These are phyloP conservation scores for Tragopan temminckii DNA, from an alignment of 2,797 vertebrate species.

Conservation along the genomic window DNA sequence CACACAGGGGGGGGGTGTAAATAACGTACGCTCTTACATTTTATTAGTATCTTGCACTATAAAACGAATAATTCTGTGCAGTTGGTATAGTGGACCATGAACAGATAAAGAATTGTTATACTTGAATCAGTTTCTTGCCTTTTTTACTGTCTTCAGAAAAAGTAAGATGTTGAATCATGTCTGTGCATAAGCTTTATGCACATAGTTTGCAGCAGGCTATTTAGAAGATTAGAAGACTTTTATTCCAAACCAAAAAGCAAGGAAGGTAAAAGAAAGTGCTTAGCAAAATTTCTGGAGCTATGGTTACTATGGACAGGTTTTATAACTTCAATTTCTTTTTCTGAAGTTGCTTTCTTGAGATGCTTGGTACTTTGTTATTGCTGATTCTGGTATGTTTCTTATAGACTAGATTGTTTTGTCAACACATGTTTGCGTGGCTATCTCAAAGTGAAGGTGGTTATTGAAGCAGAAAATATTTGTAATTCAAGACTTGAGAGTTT, in stretches of 20 bases:
- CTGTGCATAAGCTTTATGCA: neutral
- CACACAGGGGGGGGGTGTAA: neutral
- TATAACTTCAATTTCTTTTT: neutral
- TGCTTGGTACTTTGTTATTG: neutral
- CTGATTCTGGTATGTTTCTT: neutral
- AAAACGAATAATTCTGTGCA: neutral
- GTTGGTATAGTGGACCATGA: neutral
- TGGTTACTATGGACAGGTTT: neutral
- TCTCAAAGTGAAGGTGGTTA: neutral
- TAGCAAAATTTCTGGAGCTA: neutral
- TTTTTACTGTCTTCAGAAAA: neutral
- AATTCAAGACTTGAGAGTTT: neutral
- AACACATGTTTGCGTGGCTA: neutral
- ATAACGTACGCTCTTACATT: neutral
- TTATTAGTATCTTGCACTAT: neutral
- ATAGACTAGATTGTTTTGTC: neutral
- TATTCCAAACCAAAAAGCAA: neutral
- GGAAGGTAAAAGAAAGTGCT: neutral
- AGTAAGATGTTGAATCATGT: neutral
- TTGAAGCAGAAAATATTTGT: neutral
- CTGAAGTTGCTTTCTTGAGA: neutral
- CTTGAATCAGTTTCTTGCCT: neutral
- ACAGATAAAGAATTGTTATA: neutral
- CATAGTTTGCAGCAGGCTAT: neutral
- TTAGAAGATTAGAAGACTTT: neutral